Evolutionary conservation across 2,797 vertebrate genomes (phyloP), one percentile per base, ranked within the genome.

Genomic region (Esox lucius): DNA sequence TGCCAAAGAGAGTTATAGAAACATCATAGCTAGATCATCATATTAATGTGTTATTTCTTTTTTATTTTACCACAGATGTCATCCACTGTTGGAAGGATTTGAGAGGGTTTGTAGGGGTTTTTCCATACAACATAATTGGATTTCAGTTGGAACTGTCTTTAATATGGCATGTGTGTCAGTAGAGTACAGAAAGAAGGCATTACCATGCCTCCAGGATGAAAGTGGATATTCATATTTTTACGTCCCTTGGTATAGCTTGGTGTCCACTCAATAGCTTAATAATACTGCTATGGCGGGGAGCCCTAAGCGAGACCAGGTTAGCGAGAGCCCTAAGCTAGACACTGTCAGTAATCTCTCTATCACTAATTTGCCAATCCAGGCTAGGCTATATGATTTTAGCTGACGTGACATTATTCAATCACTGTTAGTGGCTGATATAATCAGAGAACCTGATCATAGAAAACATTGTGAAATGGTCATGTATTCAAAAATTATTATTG

Each of bases 71-170:
- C 8, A 22, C 7, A 31, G 31, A 28, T 33, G 53, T 22, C 53
- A 9, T 59, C 8, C 19, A 59, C 53, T 59, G 19, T 11, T 22
- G 19, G 53, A 7, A 22, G n/a, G n/a, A 24, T 65, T 64, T 64
- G 22, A 31, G 59, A 68, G 62, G 42, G 53, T 67, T 11, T 48
- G 35, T 8, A 71, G 46, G 68, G 35, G 26, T 13, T n/a, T n/a
- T 59, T 24, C 8, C 51, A 22, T 53, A 68, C 53, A 62, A 35
- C 42, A 64, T 73, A 62, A 64, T 68, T 70, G 65, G 31, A 51
- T 51, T 67, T 74, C 22, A 33, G 13, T 16, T 16, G 62, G 26
- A 33, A 8, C 42, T 19, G 49, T 74, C 49, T 66, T 74, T 74
- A 61, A 66, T 73, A 28, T 66, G 42, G 72, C 66, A 24, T 70